Base-by-base conservation (phyloP, 1,140 invertebrate species). In the Druon quercuslanigerum region DNA sequence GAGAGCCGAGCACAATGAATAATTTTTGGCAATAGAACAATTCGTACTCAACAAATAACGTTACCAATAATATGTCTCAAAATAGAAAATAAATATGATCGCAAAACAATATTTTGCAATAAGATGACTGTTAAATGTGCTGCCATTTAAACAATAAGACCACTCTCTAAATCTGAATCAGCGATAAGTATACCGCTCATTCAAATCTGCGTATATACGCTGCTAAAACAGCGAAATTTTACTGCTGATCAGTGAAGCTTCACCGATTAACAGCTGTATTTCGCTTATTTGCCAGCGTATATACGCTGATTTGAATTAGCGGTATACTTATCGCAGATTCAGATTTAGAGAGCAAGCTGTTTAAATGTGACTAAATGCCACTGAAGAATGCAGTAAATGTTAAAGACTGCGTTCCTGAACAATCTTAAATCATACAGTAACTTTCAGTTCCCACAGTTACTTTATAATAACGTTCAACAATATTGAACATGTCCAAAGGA, bases 381-480 rank as follows among this genome's bases (percentile, higher is more conserved):
- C 17, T 56, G 9, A 20, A 12, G 17, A 56, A 3, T 4, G 17
- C 12, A 13, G 40, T 9, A 66, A 66, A n/a, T 66, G 60, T 33
- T 40, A 16, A 40, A n/a, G 25, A 66, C 25, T 14, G 14, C 25
- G n/a, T 66, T 66, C 14, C 8, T 66, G 13, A n/a, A 40, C 5
- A 66, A 46, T 46, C 6, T 66, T 60, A 12, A 33, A 33, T 40
- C 16, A 40, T 66, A 33, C 7, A 66, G 16, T 66, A 46, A 66
- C 16, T 66, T 66, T 40, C 16, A 66, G 40, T 66, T 66, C 25
- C 60, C 60, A 40, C n/a, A 66, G 5, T 17, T n/a, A 33, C 13
- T 66, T 66, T 40, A 66, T 40, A 33, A 66, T 46, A 66, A 66
- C 60, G 46, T 66, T 66, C 33, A 33, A 40, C 60, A 40, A 40